phyloP scores from a whole-genome alignment of 2,797 vertebrate genomes.

The Cyclopterus lumpus region DNA sequence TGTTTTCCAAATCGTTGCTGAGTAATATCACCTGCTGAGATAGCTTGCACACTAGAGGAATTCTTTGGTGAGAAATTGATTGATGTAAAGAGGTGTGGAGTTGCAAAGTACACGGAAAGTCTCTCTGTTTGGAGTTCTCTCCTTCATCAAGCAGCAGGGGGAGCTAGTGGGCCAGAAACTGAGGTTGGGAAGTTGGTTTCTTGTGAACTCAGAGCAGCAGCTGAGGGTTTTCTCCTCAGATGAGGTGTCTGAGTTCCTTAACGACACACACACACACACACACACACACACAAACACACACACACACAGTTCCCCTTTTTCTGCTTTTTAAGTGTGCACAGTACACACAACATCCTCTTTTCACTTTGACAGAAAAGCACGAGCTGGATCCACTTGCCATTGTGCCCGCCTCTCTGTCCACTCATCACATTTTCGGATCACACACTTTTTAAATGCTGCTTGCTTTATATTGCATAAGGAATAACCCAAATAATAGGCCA shows the following conservation, averaged over 20 bases:
- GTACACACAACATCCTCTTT: constrained; percentile 23
- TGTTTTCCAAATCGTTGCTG: constrained; percentile 36
- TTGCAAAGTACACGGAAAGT: constrained; percentile 19
- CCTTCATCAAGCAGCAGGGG: constrained; percentile 74
- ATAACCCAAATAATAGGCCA: constrained; percentile 31
- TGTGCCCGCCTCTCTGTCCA: constrained; percentile 17
- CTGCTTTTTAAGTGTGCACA: constrained; percentile 30
- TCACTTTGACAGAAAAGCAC: constrained; percentile 38
- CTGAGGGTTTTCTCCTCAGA: constrained; percentile 48
- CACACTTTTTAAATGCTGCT: constrained; percentile 49
- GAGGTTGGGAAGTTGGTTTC: constrained; percentile 30
- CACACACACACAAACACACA: too few species aligned
- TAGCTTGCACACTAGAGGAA: constrained; percentile 34
- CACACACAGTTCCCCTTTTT: constrained; percentile 22
- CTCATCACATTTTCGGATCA: constrained; percentile 40
- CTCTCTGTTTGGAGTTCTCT: neutral
- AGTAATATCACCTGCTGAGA: constrained; percentile 54
- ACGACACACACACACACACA: constrained; percentile 39
- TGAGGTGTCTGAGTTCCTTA: constrained; percentile 50
- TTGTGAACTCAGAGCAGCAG: constrained; percentile 40
- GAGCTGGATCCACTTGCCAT: constrained; percentile 22
- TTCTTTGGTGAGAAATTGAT: constrained; percentile 41
- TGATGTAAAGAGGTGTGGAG: constrained; percentile 39
- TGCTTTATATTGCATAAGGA: constrained; percentile 48
- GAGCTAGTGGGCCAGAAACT: constrained; percentile 78